phyloP scores from a whole-genome alignment of 2,888 invertebrate species.

The Lycaena phlaeas region DNA sequence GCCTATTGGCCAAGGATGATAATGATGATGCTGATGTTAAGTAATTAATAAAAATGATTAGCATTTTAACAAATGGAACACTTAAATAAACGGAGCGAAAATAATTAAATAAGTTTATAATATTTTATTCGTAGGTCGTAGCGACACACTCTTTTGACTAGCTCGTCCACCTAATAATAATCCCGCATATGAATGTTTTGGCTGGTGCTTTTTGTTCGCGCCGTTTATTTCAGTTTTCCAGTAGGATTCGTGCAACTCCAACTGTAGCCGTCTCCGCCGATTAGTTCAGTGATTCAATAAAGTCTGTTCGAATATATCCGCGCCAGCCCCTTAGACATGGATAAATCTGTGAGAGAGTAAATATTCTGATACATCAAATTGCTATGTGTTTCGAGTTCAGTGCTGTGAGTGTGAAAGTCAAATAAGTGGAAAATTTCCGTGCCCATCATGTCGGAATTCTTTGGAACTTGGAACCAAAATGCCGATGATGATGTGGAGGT shows the following conservation, averaged over 20 bases:
- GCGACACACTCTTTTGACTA: constrained; percentile 64
- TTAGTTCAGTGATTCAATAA: constrained; percentile 35
- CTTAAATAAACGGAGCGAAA: too few relatives aligned
- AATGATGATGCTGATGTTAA: too few relatives aligned
- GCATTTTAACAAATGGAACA: too few relatives aligned
- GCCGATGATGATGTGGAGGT: constrained; percentile 29
- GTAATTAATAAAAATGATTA: too few relatives aligned
- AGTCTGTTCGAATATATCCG: constrained; percentile 1
- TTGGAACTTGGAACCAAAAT: constrained; percentile 52
- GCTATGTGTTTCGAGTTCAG: constrained; percentile 21
- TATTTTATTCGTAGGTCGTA: constrained; percentile 34
- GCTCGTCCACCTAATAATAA: constrained; percentile 73
- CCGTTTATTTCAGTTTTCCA: constrained; percentile 73
- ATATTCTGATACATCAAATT: constrained; percentile 18
- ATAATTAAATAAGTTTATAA: too few relatives aligned
- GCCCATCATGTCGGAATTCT: constrained; percentile 63
- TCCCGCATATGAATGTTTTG: constrained; percentile 71
- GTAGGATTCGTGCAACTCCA: constrained; percentile 69
- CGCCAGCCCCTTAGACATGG: not conserved
- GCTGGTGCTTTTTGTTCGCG: constrained; percentile 72
- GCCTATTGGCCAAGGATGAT: too few relatives aligned
- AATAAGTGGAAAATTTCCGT: constrained; percentile 35
- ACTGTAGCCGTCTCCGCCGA: constrained; percentile 54
- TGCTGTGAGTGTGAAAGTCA: constrained; percentile 50
- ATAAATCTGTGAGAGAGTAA: not conserved